Conservation (phyloP, 2,888 invertebrate genomes). For the Gastracanthus pulcherrimus region DNA sequence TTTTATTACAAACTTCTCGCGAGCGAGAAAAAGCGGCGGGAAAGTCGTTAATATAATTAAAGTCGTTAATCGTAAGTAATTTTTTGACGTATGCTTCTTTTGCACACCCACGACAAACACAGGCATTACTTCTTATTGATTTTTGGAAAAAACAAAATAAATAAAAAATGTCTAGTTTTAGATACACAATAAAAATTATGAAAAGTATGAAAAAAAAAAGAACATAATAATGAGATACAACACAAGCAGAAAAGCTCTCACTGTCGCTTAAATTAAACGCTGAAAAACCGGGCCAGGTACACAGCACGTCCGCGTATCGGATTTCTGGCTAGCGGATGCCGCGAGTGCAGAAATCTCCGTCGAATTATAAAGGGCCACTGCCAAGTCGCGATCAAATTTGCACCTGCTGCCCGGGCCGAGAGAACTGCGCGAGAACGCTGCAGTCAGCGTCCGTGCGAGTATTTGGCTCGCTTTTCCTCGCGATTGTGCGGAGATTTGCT, state of each 20-base stretch:
- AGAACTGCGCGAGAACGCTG: no score
- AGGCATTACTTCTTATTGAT: neutral
- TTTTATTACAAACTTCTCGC: neutral
- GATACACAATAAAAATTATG: no score
- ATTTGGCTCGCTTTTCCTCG: neutral
- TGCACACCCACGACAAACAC: neutral
- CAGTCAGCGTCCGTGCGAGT: no score
- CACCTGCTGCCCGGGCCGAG: neutral
- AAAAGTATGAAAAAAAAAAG: no score
- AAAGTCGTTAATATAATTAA: neutral
- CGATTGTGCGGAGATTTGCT: neutral
- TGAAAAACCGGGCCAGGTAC: neutral
- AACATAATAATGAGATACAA: no score
- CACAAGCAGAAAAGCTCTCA: no score
- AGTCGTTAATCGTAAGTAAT: neutral
- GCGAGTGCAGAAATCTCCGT: neutral
- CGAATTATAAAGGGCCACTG: neutral
- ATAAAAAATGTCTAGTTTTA: no score
- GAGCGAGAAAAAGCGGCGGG: no score
- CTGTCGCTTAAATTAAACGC: neutral
- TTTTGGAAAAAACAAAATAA: neutral
- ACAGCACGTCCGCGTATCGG: neutral
- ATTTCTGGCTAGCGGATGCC: constrained; percentile 3
- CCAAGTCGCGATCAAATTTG: neutral
- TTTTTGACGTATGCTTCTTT: neutral